Evolutionary conservation across 2,797 vertebrate species (phyloP), one percentile per base, ranked within the genome.

Genomic region (Bovichtus variegatus): DNA sequence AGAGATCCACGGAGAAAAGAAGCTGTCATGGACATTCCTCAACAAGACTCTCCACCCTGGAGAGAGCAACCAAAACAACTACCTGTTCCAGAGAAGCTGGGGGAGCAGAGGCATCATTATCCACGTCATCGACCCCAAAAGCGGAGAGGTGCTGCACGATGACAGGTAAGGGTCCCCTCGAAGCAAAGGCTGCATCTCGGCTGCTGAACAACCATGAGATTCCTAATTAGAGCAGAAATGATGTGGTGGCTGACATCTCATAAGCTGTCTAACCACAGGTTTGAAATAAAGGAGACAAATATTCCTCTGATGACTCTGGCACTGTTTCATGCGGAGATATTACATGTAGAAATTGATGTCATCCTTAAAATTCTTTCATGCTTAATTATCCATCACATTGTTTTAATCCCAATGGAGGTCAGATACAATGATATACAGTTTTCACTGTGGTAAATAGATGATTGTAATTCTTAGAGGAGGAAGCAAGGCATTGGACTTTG

Each of bases 21-120:
- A 99, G 76, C 91, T 98, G 55, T 96, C 98, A 0, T 99, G 98
- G 98, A 98, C 98, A 0, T 97, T 99, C 81, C 94, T 99, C 44
- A 97, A 96, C 94, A 96, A 95, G 88, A 99, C 98, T 0, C 93
- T 99, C 0, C 94, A 92, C 29, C 96, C 97, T 0, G 97, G 95
- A 12, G 96, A 96, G 86, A 95, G 95, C 93, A 92, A 94, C 65
- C 95, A 98, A 65, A 96, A 96, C 40, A 97, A 94, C 74, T 98
- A 98, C 69, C 93, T 92, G 79, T 98, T 98, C 2, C 95, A 97
- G 82, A 96, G 95, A 71, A 96, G 97, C 92, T 99, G 98, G 98
- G 98, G 98, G 0, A 97, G 97, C 87, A 91, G 98, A 0, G 98
- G 98, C 3, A 93, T 99, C 90, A 97, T 99, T 2, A 89, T 97